phyloP scores from a whole-genome alignment of 1,140 invertebrate genomes.

The Microplitis demolitor region DNA sequence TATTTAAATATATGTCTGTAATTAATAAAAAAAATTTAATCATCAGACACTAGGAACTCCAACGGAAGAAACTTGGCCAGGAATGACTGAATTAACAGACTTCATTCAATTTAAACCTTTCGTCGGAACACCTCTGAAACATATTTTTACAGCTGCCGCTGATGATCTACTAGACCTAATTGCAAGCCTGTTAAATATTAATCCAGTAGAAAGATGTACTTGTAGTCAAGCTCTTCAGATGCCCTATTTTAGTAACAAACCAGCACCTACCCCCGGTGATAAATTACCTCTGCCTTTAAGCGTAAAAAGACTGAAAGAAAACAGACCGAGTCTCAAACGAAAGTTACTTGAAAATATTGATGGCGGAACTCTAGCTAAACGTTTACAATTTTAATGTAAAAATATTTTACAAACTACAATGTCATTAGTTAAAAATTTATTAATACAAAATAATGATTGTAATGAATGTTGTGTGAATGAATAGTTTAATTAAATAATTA shows the following conservation, averaged over 20 bases:
- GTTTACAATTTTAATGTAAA: constrained; percentile 65
- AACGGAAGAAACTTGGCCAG: constrained; percentile 90
- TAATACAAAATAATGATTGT: background rate
- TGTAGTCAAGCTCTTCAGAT: constrained; percentile 82
- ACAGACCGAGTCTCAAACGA: constrained; percentile 75
- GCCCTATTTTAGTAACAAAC: constrained; percentile 88
- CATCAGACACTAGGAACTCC: constrained; percentile 81
- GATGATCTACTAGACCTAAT: constrained; percentile 92
- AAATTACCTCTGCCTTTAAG: constrained; percentile 80
- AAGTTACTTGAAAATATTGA: constrained; percentile 75
- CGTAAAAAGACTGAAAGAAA: constrained; percentile 64
- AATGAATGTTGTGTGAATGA: too few relatives aligned
- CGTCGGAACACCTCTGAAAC: constrained; percentile 79
- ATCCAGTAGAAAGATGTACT: constrained; percentile 83
- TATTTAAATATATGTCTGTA: background rate
- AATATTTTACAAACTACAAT: too few relatives aligned
- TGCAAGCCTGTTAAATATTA: constrained; percentile 77
- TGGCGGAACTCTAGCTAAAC: constrained; percentile 71
- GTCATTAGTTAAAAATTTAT: background rate
- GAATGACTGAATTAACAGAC: constrained; percentile 84
- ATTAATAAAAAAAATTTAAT: constrained; percentile 7
- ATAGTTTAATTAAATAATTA: too few relatives aligned
- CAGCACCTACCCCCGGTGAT: constrained; percentile 80
- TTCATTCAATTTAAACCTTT: constrained; percentile 92
- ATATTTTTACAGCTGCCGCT: constrained; percentile 94